Evolutionary conservation across 2,888 invertebrate species (phyloP).

Genomic region (Phaonia tiefii): DNA sequence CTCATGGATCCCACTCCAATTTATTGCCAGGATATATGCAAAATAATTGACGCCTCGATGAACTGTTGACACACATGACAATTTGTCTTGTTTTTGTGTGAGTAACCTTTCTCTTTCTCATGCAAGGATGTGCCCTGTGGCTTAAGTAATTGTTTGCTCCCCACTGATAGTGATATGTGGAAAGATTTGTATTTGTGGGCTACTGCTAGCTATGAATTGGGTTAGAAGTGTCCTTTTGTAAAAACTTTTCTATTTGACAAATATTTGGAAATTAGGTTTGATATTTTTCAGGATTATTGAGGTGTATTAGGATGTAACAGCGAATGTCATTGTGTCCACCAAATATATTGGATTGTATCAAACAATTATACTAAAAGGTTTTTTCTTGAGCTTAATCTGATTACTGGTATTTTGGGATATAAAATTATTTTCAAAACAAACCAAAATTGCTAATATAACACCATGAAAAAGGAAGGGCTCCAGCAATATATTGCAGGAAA

Average conservation of each 20-base stretch:
- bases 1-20: too few species aligned
- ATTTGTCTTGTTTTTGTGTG: slow-evolving; percentile 73
- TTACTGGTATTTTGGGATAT: too few species aligned
- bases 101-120: not conserved
- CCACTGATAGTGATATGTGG: not conserved
- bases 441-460: too few species aligned
- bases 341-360: slow-evolving; percentile 31
- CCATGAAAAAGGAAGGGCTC: too few species aligned
- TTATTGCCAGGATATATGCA: slow-evolving; percentile 74
- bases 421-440: too few species aligned
- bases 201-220: not conserved
- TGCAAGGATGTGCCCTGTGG: slow-evolving; percentile 27
- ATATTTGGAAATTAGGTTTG: slow-evolving; percentile 74
- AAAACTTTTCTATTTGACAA: slow-evolving; percentile 69
- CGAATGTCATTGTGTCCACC: slow-evolving; percentile 2
- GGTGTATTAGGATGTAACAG: slow-evolving; percentile 69
- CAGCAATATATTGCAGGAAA: too few species aligned
- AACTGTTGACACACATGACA: slow-evolving; percentile 79
- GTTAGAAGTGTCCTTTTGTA: slow-evolving; percentile 37
- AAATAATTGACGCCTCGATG: slow-evolving; percentile 80
- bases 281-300: slow-evolving; percentile 76
- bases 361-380: slow-evolving; percentile 68
- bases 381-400: too few species aligned
- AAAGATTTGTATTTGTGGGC: not conserved
- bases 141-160: slow-evolving; percentile 63